phyloP scores from a whole-genome alignment of 2,113 vertebrate species.

The Oriolus oriolus region DNA sequence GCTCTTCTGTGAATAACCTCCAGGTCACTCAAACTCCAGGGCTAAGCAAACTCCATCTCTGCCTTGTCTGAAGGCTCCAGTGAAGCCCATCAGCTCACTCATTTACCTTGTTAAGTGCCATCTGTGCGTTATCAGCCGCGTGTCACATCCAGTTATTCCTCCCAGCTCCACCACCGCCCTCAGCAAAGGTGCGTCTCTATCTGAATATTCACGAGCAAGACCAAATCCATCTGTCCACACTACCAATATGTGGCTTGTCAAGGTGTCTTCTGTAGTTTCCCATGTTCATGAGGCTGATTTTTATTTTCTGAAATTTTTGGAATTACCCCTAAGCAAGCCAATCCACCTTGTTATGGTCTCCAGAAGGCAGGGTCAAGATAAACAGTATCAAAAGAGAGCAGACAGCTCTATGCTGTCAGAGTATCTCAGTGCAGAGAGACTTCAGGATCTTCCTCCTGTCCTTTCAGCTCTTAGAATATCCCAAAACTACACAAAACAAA shows the following conservation, averaged over 20 bases:
- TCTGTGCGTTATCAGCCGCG: not conserved
- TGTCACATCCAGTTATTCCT: constrained; percentile 51
- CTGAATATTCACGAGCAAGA: not conserved
- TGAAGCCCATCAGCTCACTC: constrained; percentile 38
- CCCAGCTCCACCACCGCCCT: not conserved
- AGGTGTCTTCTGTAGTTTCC: not conserved
- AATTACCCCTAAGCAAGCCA: not conserved
- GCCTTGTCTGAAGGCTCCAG: constrained; percentile 5
- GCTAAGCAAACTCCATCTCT: not conserved
- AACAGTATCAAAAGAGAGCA: not conserved
- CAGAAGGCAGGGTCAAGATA: not conserved
- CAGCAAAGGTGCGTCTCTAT: not conserved
- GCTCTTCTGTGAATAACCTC: not conserved
- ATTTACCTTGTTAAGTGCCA: constrained; percentile 56
- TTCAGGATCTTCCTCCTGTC: not conserved
- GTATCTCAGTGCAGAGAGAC: not conserved
- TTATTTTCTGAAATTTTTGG: not conserved
- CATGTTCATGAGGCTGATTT: not conserved
- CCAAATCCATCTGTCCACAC: not conserved
- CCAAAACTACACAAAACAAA: not conserved
- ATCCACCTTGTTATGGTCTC: not conserved
- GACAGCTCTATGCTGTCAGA: not conserved
- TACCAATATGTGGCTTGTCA: not conserved
- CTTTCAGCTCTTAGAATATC: not conserved
- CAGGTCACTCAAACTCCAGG: not conserved